Conservation (phyloP, 1,140 invertebrate genomes). For the Drosophila ohnishii region DNA sequence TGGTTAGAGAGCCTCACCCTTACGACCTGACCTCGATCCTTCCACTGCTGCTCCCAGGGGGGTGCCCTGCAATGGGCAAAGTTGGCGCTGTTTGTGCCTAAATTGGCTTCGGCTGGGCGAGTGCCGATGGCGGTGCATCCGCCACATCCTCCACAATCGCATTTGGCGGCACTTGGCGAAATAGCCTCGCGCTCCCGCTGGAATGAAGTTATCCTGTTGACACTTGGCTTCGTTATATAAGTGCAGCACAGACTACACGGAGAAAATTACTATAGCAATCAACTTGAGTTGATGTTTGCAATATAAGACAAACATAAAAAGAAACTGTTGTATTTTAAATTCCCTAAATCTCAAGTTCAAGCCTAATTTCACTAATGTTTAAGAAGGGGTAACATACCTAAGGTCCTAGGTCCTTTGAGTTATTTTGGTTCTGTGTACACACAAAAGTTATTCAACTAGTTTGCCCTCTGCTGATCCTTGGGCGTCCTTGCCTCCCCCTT, state of each 20-base stretch:
- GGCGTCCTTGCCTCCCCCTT: neutral
- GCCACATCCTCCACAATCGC: constrained; percentile 30
- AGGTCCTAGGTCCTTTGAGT: neutral
- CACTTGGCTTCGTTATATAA: constrained; percentile 69
- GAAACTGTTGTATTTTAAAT: neutral
- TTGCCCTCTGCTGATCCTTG: constrained; percentile 25
- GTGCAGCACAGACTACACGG: constrained; percentile 20
- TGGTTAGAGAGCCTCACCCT: constrained; percentile 12
- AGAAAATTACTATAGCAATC: neutral
- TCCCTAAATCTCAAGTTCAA: neutral
- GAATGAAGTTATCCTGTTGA: constrained; percentile 80
- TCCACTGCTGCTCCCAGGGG: neutral
- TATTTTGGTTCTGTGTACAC: constrained; percentile 13
- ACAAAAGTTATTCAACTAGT: constrained; percentile 25
- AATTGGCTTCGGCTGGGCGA: constrained; percentile 54
- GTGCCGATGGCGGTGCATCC: constrained; percentile 31
- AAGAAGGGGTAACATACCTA: neutral
- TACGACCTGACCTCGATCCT: constrained; percentile 21
- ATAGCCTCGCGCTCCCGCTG: constrained; percentile 7
- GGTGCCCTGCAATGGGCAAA: constrained; percentile 33
- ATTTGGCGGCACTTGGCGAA: constrained; percentile 29
- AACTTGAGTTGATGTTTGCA: neutral
- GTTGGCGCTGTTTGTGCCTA: constrained; percentile 61
- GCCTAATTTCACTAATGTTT: neutral
- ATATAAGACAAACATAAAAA: neutral